Conservation (phyloP, 2,888 invertebrate species). For the Sphaerophoria rueppellii region DNA sequence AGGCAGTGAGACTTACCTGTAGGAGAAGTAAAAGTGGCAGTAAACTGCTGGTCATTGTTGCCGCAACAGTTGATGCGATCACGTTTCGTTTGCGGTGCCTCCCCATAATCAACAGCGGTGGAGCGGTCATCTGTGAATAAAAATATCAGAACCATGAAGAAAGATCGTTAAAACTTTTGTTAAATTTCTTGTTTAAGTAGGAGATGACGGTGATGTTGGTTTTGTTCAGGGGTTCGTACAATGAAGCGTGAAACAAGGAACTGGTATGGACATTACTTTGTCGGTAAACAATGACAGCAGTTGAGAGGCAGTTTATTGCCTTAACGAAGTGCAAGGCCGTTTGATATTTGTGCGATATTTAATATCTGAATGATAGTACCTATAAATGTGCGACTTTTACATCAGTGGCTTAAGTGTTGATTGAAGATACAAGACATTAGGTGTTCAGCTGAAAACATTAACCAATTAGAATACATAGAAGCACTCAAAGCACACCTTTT, state of each 20-base stretch:
- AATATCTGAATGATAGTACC: slow-evolving; percentile 55
- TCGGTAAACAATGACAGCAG: slow-evolving; percentile 55
- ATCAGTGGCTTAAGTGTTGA: not conserved
- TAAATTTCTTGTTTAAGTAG: slow-evolving; percentile 14
- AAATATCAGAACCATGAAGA: slow-evolving; percentile 47
- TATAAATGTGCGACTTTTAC: slow-evolving; percentile 12
- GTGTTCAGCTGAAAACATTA: too few relatives aligned
- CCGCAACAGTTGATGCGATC: slow-evolving; percentile 30
- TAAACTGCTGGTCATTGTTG: slow-evolving; percentile 36
- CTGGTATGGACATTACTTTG: slow-evolving; percentile 37
- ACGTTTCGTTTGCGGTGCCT: slow-evolving; percentile 34
- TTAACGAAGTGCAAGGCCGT: slow-evolving; percentile 62
- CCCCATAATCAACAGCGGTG: slow-evolving; percentile 12
- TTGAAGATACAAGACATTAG: too few relatives aligned
- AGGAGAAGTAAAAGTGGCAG: slow-evolving; percentile 53
- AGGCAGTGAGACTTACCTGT: slow-evolving; percentile 43
- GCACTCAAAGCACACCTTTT: too few relatives aligned
- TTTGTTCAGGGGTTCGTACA: slow-evolving; percentile 4
- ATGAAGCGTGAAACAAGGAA: slow-evolving; percentile 15
- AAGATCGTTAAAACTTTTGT: slow-evolving; percentile 52
- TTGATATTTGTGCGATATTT: slow-evolving; percentile 28
- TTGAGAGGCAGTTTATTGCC: slow-evolving; percentile 30
- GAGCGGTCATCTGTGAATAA: slow-evolving; percentile 37
- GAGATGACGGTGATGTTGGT: slow-evolving; percentile 11
- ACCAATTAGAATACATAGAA: too few relatives aligned